phyloP scores from a whole-genome alignment of 2,113 vertebrate species.

The Rhea americana region DNA sequence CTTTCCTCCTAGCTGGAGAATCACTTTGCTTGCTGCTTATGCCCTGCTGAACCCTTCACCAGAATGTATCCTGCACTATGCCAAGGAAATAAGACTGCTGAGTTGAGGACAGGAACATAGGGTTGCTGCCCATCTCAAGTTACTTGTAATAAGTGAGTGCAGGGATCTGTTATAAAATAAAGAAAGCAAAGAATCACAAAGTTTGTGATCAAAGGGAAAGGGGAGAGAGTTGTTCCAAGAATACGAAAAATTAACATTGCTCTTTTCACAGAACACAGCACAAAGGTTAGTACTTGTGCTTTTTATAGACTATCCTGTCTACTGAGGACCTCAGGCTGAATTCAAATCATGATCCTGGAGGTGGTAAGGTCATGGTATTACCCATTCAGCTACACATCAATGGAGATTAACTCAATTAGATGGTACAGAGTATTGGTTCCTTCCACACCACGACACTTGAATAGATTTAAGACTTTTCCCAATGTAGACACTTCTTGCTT shows the following conservation, averaged over 20 bases:
- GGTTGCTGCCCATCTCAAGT: conserved; percentile 31
- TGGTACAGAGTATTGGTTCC: conserved; percentile 5
- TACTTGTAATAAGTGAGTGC: conserved; percentile 41
- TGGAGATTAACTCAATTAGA: conserved; percentile 54
- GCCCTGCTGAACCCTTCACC: conserved; percentile 37
- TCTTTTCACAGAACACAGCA: neutral
- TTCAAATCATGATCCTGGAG: conserved; percentile 57
- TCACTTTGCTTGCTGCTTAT: conserved; percentile 21
- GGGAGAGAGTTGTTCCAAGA: conserved; percentile 44
- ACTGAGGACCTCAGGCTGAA: conserved; percentile 45
- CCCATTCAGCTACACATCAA: conserved; percentile 37
- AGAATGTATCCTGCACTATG: neutral
- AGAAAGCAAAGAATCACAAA: conserved; percentile 19
- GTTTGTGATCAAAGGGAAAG: neutral
- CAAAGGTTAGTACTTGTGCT: conserved; percentile 19
- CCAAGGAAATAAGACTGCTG: conserved; percentile 47
- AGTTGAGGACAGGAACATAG: conserved; percentile 8
- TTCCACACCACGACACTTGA: conserved; percentile 38
- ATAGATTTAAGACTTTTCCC: conserved; percentile 51
- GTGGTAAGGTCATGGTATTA: conserved; percentile 65
- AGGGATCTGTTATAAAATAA: conserved; percentile 52
- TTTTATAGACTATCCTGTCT: conserved; percentile 56
- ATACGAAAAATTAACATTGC: neutral
- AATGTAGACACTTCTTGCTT: neutral
- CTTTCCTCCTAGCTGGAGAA: conserved; percentile 6